phyloP scores from a whole-genome alignment of 2,797 vertebrate genomes.

The Neosilurus hyrtlii region DNA sequence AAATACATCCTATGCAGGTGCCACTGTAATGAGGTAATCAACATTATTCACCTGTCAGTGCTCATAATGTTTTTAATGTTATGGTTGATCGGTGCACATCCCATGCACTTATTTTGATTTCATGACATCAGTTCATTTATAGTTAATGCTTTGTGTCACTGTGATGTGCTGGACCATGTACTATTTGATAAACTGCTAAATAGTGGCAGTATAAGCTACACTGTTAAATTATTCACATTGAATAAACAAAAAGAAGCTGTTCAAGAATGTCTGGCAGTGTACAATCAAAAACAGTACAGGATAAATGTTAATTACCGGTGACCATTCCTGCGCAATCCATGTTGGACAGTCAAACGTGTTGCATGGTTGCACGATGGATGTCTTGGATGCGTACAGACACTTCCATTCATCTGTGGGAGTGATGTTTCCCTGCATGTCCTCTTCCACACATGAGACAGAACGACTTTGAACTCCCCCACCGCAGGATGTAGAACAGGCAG shows the following conservation, averaged over 20 bases:
- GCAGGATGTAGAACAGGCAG: slow-evolving; percentile 92
- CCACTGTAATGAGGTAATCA: too few species aligned
- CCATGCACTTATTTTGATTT: background rate
- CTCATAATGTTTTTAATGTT: too few species aligned
- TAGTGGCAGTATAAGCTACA: background rate
- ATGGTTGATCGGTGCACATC: background rate
- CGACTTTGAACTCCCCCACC: slow-evolving; percentile 93
- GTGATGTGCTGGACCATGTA: background rate
- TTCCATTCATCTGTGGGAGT: slow-evolving; percentile 94
- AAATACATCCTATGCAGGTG: too few species aligned
- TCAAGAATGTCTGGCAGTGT: background rate
- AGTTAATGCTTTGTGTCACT: background rate
- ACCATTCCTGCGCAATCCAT: slow-evolving; percentile 98
- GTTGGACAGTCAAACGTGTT: slow-evolving; percentile 94
- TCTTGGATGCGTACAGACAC: slow-evolving; percentile 92
- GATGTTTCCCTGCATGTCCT: slow-evolving; percentile 91
- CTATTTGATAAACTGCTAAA: background rate
- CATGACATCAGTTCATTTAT: background rate
- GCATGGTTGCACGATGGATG: slow-evolving; percentile 86
- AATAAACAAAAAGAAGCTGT: background rate
- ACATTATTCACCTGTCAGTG: too few species aligned
- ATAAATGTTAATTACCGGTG: slow-evolving; percentile 78
- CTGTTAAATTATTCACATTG: background rate
- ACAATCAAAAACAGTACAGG: background rate
- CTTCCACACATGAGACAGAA: slow-evolving; percentile 92